A percentile compares a stretch with the other conserved stretches of the same genome.
Evolutionary conservation across 1,140 invertebrate species (phyloP).

Genomic region (Euwallacea similis): DNA sequence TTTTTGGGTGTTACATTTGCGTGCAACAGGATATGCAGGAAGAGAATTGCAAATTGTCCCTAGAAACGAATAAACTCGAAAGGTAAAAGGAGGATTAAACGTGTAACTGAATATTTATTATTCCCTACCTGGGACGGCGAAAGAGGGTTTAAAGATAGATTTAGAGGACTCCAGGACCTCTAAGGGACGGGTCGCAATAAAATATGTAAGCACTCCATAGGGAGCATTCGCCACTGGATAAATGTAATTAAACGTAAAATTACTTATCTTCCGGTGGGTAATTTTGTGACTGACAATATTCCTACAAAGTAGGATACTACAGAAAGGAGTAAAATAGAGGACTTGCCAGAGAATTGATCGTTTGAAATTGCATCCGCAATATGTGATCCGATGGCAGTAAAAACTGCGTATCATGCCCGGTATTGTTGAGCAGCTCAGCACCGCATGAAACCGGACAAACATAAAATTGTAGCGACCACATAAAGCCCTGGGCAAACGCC

Average conservation of each 20-base stretch:
- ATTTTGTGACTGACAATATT: too few relatives aligned
- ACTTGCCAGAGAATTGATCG: too few relatives aligned
- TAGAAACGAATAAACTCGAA: constrained; percentile 2
- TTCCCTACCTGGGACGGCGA: constrained; percentile 3
- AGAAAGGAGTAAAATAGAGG: too few relatives aligned
- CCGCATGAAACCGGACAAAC: constrained; percentile 21
- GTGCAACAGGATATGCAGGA: background rate
- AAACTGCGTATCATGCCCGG: background rate
- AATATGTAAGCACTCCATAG: background rate
- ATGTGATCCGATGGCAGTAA: too few relatives aligned
- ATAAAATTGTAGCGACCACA: constrained; percentile 33
- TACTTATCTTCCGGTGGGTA: too few relatives aligned
- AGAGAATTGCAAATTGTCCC: constrained; percentile 7
- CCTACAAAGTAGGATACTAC: too few relatives aligned
- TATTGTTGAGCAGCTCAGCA: constrained; percentile 1
- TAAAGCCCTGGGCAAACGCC: constrained; percentile 26
- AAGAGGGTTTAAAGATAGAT: constrained; percentile 13
- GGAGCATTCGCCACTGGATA: too few relatives aligned
- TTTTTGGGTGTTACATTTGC: too few relatives aligned
- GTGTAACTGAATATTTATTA: constrained; percentile 16
- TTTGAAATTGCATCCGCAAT: too few relatives aligned
- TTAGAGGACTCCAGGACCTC: constrained; percentile 5
- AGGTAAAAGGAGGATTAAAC: constrained; percentile 12
- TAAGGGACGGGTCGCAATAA: constrained; percentile 5
- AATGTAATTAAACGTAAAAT: too few relatives aligned